Conservation (phyloP, 2,888 invertebrate genomes). For the Acrobasis suavella region DNA sequence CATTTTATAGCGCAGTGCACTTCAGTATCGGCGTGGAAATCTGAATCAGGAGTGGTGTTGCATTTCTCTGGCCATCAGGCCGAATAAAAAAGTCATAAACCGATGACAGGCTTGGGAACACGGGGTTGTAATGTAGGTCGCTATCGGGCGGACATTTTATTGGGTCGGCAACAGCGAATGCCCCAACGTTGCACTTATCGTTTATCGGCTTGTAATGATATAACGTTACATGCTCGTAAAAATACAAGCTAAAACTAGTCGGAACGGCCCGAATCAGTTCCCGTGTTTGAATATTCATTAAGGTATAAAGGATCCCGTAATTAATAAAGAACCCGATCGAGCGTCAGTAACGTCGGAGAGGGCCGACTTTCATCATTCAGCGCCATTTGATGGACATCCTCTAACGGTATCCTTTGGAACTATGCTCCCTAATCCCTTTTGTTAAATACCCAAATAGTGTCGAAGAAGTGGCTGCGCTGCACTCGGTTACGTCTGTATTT, state of each 20-base stretch:
- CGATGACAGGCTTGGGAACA: conserved; percentile 77
- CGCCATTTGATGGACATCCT: conserved; percentile 41
- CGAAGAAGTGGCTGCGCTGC: conserved; percentile 41
- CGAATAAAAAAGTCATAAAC: conserved; percentile 80
- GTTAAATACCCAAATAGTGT: conserved; percentile 49
- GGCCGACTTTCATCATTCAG: conserved; percentile 45
- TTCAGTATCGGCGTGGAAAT: conserved; percentile 65
- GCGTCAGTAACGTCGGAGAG: conserved; percentile 49
- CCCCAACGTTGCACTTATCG: conserved; percentile 71
- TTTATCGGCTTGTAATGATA: conserved; percentile 72
- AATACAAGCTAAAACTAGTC: conserved; percentile 60
- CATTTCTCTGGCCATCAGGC: conserved; percentile 71
- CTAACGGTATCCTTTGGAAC: conserved; percentile 53
- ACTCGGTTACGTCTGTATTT: conserved; percentile 53
- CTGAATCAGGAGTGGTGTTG: conserved; percentile 71
- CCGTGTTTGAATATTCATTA: conserved; percentile 63
- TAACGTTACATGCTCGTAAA: conserved; percentile 74
- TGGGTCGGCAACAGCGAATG: conserved; percentile 67
- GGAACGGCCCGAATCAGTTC: conserved; percentile 55
- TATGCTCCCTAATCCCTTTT: conserved; percentile 42
- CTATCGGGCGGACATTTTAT: conserved; percentile 67
- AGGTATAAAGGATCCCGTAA: conserved; percentile 61
- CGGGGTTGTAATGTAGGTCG: conserved; percentile 66
- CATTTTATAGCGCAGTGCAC: conserved; percentile 54
- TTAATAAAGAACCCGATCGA: conserved; percentile 62